Conservation (phyloP, 2,113 vertebrate genomes). For the Merops nubicus region DNA sequence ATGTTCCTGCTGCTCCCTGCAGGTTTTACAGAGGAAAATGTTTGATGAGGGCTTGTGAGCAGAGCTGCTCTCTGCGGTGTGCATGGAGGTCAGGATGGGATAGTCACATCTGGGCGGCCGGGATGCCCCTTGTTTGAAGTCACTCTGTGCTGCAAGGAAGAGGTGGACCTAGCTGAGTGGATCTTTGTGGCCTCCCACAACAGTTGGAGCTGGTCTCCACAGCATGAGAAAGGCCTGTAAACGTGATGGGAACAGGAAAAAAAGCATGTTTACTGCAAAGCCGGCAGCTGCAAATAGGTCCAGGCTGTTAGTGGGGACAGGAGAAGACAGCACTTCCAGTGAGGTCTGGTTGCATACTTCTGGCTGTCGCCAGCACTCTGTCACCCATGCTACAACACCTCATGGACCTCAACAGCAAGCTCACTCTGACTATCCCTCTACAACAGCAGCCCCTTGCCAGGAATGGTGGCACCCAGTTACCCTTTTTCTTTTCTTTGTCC, state of each 20-base stretch:
- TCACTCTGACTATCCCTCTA: not conserved
- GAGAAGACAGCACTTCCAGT: not conserved
- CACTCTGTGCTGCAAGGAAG: not conserved
- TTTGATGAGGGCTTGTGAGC: not conserved
- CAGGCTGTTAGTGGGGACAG: not conserved
- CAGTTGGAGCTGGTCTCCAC: not conserved
- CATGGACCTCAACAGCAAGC: not conserved
- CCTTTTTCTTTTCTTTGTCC: not conserved
- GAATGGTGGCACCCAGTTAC: not conserved
- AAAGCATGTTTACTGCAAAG: not conserved
- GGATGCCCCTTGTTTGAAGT: not conserved
- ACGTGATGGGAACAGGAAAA: not conserved
- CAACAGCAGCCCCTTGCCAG: not conserved
- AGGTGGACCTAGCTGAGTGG: not conserved
- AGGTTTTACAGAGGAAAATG: conserved; percentile 7
- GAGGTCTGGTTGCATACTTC: not conserved
- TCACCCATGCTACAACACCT: not conserved
- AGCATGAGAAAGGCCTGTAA: not conserved
- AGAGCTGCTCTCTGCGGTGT: not conserved
- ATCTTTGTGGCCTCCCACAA: not conserved
- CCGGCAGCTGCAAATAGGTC: not conserved
- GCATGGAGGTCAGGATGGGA: rapidly evolving
- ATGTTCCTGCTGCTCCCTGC: conserved; percentile 36
- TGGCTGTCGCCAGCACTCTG: not conserved
- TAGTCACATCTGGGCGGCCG: not conserved